Percentiles rank a stretch among this genome's conserved stretches.
Conservation (phyloP, 2,113 vertebrate species). For the Tupaia chinensis region DNA sequence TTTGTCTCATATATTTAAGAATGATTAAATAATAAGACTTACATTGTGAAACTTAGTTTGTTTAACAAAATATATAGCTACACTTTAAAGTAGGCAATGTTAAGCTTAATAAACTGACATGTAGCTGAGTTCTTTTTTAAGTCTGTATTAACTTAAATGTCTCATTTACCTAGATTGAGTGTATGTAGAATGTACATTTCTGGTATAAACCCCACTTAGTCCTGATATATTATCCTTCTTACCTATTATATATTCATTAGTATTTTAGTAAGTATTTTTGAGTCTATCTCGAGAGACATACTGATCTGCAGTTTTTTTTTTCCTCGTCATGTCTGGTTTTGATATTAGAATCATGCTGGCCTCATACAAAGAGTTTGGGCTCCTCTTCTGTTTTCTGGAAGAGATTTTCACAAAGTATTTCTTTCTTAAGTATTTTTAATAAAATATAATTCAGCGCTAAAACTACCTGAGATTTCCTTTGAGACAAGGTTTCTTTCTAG, state of each 20-base stretch:
- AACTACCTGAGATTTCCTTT: background rate
- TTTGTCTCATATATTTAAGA: background rate
- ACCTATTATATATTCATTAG: background rate
- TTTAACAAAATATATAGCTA: background rate
- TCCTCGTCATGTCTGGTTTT: background rate
- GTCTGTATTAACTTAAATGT: background rate
- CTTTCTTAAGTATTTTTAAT: background rate
- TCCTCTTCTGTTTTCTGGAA: background rate
- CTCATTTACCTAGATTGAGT: background rate
- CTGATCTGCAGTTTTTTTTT: background rate
- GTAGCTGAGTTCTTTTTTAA: background rate
- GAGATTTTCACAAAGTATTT: background rate
- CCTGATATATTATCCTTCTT: background rate
- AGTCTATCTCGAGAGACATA: background rate
- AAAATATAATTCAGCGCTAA: background rate
- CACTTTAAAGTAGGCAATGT: slow-evolving; percentile 28
- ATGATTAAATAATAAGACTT: background rate
- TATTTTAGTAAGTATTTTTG: slow-evolving; percentile 36
- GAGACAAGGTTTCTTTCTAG: slow-evolving; percentile 25
- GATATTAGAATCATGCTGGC: background rate
- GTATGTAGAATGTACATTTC: background rate
- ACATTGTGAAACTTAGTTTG: background rate
- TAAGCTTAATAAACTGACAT: slow-evolving; percentile 15
- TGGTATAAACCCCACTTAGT: background rate
- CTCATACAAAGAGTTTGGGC: background rate